phyloP scores from a whole-genome alignment of 2,888 invertebrate species.

The Anorthoa munda region DNA sequence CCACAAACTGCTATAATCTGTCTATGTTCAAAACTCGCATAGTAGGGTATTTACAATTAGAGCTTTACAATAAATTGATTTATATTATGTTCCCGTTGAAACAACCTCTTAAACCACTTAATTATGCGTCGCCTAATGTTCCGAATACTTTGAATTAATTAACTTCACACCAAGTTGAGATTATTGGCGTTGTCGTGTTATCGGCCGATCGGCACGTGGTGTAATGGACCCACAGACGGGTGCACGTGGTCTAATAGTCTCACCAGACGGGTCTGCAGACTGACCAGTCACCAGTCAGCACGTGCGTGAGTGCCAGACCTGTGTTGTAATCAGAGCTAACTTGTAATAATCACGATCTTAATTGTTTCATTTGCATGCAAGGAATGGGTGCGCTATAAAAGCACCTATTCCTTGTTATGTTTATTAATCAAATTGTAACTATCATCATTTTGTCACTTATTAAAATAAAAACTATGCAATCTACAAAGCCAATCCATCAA shows the following conservation, averaged over 20 bases:
- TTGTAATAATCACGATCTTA: slow-evolving; percentile 17
- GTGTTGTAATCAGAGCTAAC: slow-evolving; percentile 17
- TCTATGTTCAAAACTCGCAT: slow-evolving; percentile 2
- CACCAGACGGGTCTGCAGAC: slow-evolving; percentile 20
- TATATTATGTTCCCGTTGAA: slow-evolving; percentile 18
- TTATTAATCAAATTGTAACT: not conserved
- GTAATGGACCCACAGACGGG: slow-evolving; percentile 15
- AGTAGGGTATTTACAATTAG: slow-evolving; percentile 14
- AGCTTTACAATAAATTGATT: slow-evolving; percentile 31
- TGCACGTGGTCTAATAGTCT: slow-evolving; percentile 22
- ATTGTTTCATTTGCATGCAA: slow-evolving; percentile 5
- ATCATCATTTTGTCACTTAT: not conserved
- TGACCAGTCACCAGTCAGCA: slow-evolving; percentile 21
- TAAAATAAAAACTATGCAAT: not conserved
- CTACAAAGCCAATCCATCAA: slow-evolving; percentile 2
- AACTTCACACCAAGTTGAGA: slow-evolving; percentile 34
- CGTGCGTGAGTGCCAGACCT: slow-evolving; percentile 18
- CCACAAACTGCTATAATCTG: not conserved
- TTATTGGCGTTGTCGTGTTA: slow-evolving; percentile 44
- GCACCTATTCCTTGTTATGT: not conserved
- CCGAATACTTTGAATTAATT: slow-evolving; percentile 54
- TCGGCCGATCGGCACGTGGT: slow-evolving; percentile 50
- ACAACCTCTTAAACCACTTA: slow-evolving; percentile 44
- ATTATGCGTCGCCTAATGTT: slow-evolving; percentile 52
- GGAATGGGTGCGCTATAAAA: not conserved